phyloP scores from a whole-genome alignment of 2,797 vertebrate species.

The Oreochromis mossambicus region DNA sequence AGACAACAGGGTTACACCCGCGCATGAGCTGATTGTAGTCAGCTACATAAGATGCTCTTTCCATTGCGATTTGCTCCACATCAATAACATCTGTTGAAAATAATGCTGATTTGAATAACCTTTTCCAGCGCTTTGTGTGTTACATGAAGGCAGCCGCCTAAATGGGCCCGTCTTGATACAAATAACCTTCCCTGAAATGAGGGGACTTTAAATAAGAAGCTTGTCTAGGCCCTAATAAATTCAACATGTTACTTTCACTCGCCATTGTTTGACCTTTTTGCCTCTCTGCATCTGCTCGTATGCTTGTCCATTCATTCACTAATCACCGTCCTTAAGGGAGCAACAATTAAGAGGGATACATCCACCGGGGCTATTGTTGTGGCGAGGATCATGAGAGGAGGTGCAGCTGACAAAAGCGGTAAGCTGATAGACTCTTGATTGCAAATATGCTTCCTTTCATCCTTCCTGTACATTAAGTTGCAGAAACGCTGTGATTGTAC shows the following conservation, averaged over 20 bases:
- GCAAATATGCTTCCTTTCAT: neutral
- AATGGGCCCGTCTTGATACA: slow-evolving; percentile 28
- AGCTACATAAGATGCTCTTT: slow-evolving; percentile 59
- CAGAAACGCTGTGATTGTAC: too few species aligned
- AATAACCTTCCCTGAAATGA: slow-evolving; percentile 27
- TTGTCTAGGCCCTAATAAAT: slow-evolving; percentile 38
- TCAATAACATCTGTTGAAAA: slow-evolving; percentile 70
- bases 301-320: neutral
- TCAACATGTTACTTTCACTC: slow-evolving; percentile 22
- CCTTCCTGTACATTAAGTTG: neutral
- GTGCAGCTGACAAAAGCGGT: slow-evolving; percentile 91
- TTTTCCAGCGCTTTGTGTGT: slow-evolving; percentile 52
- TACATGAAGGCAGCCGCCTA: slow-evolving; percentile 46
- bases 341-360: slow-evolving; percentile 88
- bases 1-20: slow-evolving; percentile 60
- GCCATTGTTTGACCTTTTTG: neutral
- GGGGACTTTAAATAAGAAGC: slow-evolving; percentile 17
- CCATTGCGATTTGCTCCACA: slow-evolving; percentile 51
- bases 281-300: slow-evolving; percentile 1
- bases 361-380: slow-evolving; percentile 85
- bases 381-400: slow-evolving; percentile 90
- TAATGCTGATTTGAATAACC: slow-evolving; percentile 57
- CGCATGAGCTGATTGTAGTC: slow-evolving; percentile 54
- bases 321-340: slow-evolving; percentile 71
- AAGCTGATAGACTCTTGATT: slow-evolving; percentile 20